Percentiles rank a stretch among this genome's conserved stretches.
These are phyloP conservation scores for Mimas tiliae DNA, from an alignment of 2,888 invertebrate species.

Conservation along the genomic window DNA sequence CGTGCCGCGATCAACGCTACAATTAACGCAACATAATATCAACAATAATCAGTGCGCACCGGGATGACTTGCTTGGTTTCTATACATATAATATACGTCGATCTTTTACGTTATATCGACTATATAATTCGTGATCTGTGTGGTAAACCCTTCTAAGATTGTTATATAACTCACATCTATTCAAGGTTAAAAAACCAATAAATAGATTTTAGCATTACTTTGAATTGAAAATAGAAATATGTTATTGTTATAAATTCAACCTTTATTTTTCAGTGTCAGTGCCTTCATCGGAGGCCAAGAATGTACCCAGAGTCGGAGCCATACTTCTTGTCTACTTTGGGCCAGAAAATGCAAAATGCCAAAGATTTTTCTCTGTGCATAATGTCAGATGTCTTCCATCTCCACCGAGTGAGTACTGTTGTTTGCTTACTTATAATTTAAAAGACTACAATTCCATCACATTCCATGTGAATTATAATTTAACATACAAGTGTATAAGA, in stretches of 20 bases:
- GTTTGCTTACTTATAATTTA: not conserved
- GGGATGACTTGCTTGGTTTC: too few relatives aligned
- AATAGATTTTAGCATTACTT: too few relatives aligned
- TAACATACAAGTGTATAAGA: too few relatives aligned
- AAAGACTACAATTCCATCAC: not conserved
- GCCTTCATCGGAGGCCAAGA: conserved; percentile 55
- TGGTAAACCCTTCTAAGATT: too few relatives aligned
- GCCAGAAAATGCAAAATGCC: conserved; percentile 51
- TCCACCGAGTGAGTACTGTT: conserved; percentile 62
- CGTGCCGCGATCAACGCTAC: too few relatives aligned
- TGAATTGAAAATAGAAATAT: not conserved
- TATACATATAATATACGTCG: too few relatives aligned
- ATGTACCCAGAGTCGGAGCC: conserved; percentile 68
- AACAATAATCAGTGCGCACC: too few relatives aligned
- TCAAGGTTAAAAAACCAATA: too few relatives aligned
- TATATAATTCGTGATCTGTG: too few relatives aligned
- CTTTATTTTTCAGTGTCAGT: conserved; percentile 62
- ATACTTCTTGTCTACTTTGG: conserved; percentile 66
- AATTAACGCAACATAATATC: too few relatives aligned
- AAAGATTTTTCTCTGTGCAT: conserved; percentile 72
- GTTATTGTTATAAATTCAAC: not conserved
- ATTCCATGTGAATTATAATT: not conserved
- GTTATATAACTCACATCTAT: too few relatives aligned
- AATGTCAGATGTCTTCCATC: conserved; percentile 66
- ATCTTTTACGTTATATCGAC: too few relatives aligned